Evolutionary conservation across 2,888 invertebrate genomes (phyloP).

Genomic region (Dynastes hyllus): DNA sequence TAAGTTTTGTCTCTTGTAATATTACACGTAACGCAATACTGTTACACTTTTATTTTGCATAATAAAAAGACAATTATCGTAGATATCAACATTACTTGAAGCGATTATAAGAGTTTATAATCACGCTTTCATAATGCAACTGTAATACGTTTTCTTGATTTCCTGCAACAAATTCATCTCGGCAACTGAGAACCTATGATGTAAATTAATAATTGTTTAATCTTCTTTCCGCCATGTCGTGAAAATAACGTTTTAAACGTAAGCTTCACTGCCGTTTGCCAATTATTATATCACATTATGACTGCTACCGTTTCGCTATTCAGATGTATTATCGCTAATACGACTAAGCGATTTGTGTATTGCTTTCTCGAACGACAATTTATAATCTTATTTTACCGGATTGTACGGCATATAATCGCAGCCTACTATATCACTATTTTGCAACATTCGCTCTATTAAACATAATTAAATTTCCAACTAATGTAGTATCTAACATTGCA

Average conservation of each 20-base stretch:
- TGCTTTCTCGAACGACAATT: conserved; percentile 36
- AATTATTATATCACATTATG: conserved; percentile 7
- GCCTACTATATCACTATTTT: conserved; percentile 18
- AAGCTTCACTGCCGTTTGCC: conserved; percentile 1
- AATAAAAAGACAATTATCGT: too few species aligned
- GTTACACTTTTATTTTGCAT: too few species aligned
- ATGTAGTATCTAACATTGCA: neutral
- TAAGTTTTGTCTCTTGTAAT: too few species aligned
- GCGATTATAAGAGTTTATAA: neutral
- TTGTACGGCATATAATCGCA: conserved; percentile 3
- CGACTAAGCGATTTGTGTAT: conserved; percentile 8
- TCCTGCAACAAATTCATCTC: neutral
- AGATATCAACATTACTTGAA: neutral
- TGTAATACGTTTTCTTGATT: neutral
- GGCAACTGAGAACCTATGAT: neutral
- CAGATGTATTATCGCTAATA: neutral
- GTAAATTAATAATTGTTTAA: conserved; percentile 11
- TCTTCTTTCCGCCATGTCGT: conserved; percentile 8
- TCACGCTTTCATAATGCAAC: neutral
- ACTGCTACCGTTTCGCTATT: conserved; percentile 3
- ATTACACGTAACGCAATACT: too few species aligned
- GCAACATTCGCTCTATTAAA: conserved; percentile 28
- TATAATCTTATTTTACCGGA: conserved; percentile 21
- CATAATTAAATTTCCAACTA: conserved; percentile 32
- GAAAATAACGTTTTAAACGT: neutral